phyloP scores from a whole-genome alignment of 1,140 invertebrate species.

The Aleiodes sp. region DNA sequence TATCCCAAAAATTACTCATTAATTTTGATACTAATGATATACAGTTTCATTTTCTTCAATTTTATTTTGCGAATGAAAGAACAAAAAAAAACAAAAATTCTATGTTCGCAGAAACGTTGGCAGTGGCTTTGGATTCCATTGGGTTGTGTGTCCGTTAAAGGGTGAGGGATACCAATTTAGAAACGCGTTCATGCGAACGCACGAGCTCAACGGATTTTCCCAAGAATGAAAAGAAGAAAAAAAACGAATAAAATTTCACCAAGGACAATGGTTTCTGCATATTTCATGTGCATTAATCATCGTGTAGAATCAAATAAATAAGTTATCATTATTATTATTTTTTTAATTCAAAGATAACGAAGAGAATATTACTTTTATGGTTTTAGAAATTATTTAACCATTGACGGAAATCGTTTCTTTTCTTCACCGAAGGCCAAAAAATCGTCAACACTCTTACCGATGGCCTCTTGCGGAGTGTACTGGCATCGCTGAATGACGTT shows the following conservation, averaged over 20 bases:
- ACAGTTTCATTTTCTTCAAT: too few relatives aligned
- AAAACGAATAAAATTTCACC: not conserved
- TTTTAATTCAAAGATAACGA: too few relatives aligned
- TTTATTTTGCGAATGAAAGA: too few relatives aligned
- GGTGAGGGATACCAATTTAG: constrained; percentile 33
- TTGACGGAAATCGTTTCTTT: not conserved
- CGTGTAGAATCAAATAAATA: too few relatives aligned
- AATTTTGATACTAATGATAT: too few relatives aligned
- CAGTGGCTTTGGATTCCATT: constrained; percentile 14
- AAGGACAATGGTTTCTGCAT: not conserved
- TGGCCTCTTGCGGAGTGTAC: constrained; percentile 52
- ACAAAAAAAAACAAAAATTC: too few relatives aligned
- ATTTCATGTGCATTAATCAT: not conserved
- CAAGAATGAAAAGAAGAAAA: not conserved
- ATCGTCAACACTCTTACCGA: constrained; percentile 49
- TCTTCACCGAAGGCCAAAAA: not conserved
- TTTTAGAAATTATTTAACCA: too few relatives aligned
- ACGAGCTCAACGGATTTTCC: not conserved
- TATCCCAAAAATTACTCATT: too few relatives aligned
- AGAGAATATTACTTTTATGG: too few relatives aligned
- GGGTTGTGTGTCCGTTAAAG: constrained; percentile 21
- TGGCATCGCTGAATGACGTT: constrained; percentile 60
- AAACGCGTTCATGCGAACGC: constrained; percentile 8
- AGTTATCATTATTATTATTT: too few relatives aligned
- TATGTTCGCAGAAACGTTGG: constrained; percentile 14